phyloP scores from a whole-genome alignment of 2,113 vertebrate genomes.

The Canis aureus region DNA sequence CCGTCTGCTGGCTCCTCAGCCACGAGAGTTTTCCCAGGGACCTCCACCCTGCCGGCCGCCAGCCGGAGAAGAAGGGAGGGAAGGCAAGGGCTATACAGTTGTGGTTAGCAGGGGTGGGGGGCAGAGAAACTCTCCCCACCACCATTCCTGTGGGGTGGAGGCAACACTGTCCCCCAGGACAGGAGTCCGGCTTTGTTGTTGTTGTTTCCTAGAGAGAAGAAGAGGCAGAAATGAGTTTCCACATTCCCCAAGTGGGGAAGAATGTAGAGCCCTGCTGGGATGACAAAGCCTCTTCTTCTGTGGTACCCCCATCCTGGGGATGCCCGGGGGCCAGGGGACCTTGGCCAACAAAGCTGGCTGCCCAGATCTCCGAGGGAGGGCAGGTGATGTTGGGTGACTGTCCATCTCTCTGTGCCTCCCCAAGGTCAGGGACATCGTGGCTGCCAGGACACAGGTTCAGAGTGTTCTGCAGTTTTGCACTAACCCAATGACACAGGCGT shows the following conservation, averaged over 20 bases:
- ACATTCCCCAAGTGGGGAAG: constrained; percentile 57
- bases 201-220: constrained; percentile 79
- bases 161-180: constrained; percentile 39
- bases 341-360: not conserved
- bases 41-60: not conserved
- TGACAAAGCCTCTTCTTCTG: constrained; percentile 50
- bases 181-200: constrained; percentile 54
- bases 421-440: rapidly evolving
- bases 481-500: not conserved
- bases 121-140: constrained; percentile 65
- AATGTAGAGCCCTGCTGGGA: constrained; percentile 72
- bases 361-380: not conserved
- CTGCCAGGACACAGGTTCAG: not conserved
- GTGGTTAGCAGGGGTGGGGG: constrained; percentile 70
- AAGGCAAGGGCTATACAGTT: constrained; percentile 60
- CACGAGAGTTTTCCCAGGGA: not conserved
- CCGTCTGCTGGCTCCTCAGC: constrained; percentile 21
- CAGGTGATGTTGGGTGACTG: not conserved
- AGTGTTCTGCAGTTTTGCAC: not conserved
- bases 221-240: constrained; percentile 69
- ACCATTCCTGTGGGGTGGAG: constrained; percentile 27
- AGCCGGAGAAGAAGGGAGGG: constrained; percentile 12
- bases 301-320: not conserved
- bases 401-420: not conserved
- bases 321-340: not conserved